Evolutionary conservation across 2,113 vertebrate genomes (phyloP).

Genomic region (Sitta europaea): DNA sequence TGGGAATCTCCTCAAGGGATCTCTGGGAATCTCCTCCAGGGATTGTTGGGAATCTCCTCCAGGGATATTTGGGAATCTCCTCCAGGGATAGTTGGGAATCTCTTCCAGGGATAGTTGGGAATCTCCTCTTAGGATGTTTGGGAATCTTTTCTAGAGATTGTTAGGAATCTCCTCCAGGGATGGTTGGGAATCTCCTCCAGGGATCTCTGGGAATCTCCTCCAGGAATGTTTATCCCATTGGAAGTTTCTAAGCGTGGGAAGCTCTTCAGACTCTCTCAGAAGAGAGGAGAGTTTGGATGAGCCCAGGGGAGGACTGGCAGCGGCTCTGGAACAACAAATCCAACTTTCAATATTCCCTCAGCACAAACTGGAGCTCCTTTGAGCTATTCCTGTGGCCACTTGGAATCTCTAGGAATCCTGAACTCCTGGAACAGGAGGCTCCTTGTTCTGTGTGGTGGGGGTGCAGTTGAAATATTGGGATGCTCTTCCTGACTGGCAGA

Average conservation of each 20-base stretch:
- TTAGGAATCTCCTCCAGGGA: background rate
- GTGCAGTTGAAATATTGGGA: background rate
- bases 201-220: background rate
- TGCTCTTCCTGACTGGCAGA: background rate
- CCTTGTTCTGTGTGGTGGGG: background rate
- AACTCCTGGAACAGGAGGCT: background rate
- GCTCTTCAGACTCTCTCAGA: background rate
- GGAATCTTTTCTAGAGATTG: background rate
- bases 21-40: background rate
- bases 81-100: background rate
- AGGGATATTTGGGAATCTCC: background rate
- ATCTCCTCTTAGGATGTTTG: background rate
- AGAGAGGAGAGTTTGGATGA: background rate
- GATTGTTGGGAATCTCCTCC: background rate
- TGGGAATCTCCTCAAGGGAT: background rate
- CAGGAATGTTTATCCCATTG: background rate
- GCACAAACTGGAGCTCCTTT: background rate
- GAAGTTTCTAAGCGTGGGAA: background rate
- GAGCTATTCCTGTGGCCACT: background rate
- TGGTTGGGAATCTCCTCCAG: background rate
- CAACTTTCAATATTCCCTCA: background rate
- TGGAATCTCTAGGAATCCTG: background rate
- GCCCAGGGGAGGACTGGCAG: background rate
- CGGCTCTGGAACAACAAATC: background rate
- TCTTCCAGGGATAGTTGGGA: no score